Conservation (phyloP, 2,113 vertebrate species). For the Pogonocichla stellata region DNA sequence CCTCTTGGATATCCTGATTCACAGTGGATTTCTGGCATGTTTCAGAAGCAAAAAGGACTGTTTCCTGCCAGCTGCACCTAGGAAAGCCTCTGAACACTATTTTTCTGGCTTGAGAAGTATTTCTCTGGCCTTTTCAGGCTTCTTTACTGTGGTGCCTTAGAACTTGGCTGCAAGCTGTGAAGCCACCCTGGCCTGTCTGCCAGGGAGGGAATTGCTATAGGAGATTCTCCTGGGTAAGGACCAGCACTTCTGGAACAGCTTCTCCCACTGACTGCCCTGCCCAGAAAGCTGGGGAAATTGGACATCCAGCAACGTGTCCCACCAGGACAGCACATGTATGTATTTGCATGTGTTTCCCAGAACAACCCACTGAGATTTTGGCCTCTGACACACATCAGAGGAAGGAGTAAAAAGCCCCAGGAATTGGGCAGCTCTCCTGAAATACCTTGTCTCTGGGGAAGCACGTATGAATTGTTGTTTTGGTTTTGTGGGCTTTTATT, state of each 20-base stretch:
- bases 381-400: background rate
- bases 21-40: slow-evolving; percentile 55
- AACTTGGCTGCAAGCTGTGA: slow-evolving; percentile 75
- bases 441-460: background rate
- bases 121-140: slow-evolving; percentile 37
- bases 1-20: slow-evolving; percentile 9
- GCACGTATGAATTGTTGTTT: background rate
- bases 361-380: background rate
- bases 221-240: slow-evolving; percentile 24
- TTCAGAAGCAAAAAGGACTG: slow-evolving; percentile 37
- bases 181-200: slow-evolving; percentile 35
- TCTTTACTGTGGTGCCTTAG: slow-evolving; percentile 67
- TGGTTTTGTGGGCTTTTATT: background rate
- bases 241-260: slow-evolving; percentile 20
- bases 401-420: slow-evolving; percentile 1
- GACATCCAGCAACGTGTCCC: background rate
- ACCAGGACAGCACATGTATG: background rate
- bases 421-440: background rate
- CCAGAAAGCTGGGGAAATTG: background rate
- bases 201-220: slow-evolving; percentile 46
- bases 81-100: slow-evolving; percentile 53
- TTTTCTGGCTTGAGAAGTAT: slow-evolving; percentile 28
- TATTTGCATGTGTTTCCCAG: background rate
- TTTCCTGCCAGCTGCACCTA: slow-evolving; percentile 65
- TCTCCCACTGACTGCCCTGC: background rate